Evolutionary conservation across 2,797 vertebrate species (phyloP).

Genomic region (Thamnophis elegans): DNA sequence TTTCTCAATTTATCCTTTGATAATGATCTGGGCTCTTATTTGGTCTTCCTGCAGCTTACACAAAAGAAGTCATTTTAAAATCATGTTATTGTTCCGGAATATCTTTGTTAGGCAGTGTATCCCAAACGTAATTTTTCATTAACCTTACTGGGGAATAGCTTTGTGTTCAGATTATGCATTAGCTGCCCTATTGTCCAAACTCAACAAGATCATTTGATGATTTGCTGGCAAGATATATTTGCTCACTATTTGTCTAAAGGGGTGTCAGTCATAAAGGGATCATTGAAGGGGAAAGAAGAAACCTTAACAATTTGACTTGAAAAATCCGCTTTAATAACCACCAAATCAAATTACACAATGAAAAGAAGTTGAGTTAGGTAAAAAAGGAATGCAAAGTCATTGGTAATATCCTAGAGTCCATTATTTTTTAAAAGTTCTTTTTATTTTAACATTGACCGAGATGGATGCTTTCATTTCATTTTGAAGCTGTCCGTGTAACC

Average conservation of each 20-base stretch:
- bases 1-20: not conserved
- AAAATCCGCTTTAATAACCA: not conserved
- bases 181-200: not conserved
- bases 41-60: not conserved
- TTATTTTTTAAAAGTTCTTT: not conserved
- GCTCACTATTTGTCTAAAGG: not conserved
- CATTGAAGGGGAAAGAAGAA: not conserved
- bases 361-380: not conserved
- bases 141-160: not conserved
- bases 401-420: not conserved
- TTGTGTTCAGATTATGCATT: not conserved
- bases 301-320: not conserved
- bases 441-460: not conserved
- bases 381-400: not conserved
- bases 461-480: not conserved
- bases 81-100: not conserved
- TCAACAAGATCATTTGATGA: not conserved
- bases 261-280: not conserved
- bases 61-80: not conserved
- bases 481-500: not conserved
- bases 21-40: not conserved
- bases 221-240: not conserved
- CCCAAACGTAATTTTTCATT: not conserved
- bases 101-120: not conserved
- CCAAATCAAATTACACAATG: not conserved